These are phyloP conservation scores for Halcyon malimbica DNA, from an alignment of 2,113 vertebrate species.

Conservation along the genomic window DNA sequence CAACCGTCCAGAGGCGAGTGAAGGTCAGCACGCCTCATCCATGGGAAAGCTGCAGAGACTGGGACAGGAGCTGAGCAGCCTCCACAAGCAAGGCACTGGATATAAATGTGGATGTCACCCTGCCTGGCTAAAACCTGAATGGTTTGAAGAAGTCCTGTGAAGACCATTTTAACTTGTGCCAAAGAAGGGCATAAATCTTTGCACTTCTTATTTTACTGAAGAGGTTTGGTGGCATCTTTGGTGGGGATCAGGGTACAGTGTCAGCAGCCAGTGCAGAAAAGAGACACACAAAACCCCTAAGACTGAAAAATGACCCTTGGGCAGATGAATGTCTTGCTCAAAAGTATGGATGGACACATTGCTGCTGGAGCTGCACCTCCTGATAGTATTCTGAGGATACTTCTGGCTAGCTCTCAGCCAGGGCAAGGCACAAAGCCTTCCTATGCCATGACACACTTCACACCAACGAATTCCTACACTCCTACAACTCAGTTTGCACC, in stretches of 20 bases:
- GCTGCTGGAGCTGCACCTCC: neutral
- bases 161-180: neutral
- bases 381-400: rapidly evolving
- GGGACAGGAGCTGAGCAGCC: neutral
- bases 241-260: neutral
- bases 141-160: neutral
- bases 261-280: rapidly evolving
- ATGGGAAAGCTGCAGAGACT: neutral
- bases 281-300: neutral
- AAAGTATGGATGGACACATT: neutral
- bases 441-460: neutral
- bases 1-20: neutral
- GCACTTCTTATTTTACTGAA: neutral
- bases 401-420: neutral
- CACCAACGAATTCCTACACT: neutral
- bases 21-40: neutral
- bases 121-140: neutral
- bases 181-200: neutral
- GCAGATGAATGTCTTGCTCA: neutral
- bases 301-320: neutral
- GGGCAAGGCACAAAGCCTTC: neutral
- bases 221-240: neutral
- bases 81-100: neutral
- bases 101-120: neutral
- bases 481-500: neutral